These are phyloP conservation scores for Tipula unca DNA, from an alignment of 2,888 invertebrate genomes.

Conservation along the genomic window DNA sequence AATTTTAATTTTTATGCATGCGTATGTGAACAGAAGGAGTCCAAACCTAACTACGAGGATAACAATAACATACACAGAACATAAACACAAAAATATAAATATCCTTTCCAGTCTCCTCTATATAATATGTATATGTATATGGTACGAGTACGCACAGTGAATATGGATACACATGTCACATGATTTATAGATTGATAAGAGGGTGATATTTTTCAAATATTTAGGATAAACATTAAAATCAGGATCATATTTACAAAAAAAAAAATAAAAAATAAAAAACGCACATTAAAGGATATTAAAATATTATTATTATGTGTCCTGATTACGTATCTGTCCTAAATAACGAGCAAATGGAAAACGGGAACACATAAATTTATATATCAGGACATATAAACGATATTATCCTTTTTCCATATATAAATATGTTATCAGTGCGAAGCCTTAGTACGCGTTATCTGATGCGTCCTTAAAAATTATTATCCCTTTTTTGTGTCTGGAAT, in stretches of 20 bases:
- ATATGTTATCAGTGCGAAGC: not conserved
- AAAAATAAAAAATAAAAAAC: not conserved
- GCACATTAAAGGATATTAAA: not conserved
- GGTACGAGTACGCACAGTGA: not conserved
- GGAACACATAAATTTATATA: not conserved
- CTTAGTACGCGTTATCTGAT: not conserved
- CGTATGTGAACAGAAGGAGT: not conserved
- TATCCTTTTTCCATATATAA: not conserved
- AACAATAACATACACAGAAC: not conserved
- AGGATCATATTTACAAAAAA: not conserved
- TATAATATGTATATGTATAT: not conserved
- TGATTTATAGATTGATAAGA: constrained; percentile 18
- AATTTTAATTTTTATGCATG: constrained; percentile 8
- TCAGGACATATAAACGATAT: not conserved
- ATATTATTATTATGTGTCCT: not conserved
- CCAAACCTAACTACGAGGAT: not conserved
- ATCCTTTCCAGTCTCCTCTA: not conserved
- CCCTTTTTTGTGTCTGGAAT: not conserved
- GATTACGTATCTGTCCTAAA: not conserved
- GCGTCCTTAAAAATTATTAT: not conserved
- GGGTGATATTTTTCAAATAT: not conserved
- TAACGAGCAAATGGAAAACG: not conserved
- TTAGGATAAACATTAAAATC: not conserved
- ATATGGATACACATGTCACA: constrained; percentile 18
- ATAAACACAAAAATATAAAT: not conserved